Conservation (phyloP, 92 coral and sea anemone species). For the Parazoanthus darwini region DNA sequence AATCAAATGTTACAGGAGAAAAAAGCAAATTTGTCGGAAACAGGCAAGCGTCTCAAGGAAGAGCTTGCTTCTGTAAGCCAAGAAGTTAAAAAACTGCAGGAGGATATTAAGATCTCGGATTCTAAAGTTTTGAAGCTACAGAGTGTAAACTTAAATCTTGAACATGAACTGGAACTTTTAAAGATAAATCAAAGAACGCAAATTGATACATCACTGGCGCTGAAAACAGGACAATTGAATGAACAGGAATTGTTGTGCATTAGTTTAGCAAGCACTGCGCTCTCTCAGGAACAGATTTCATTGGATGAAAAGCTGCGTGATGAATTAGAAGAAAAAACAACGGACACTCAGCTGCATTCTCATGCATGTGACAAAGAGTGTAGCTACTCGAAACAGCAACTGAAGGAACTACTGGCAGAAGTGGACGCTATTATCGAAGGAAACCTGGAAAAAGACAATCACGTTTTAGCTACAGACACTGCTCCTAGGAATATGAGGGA, state of each 20-base stretch:
- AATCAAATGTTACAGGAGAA: not conserved
- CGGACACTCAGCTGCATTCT: not conserved
- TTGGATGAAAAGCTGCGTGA: not conserved
- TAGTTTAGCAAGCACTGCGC: not conserved
- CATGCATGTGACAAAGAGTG: not conserved
- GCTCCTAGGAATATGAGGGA: not conserved
- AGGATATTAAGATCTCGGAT: not conserved
- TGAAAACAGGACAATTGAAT: not conserved
- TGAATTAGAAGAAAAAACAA: not conserved
- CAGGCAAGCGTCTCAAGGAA: not conserved
- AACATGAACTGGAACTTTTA: not conserved
- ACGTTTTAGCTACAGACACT: not conserved
- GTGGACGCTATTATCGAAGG: slow-evolving; percentile 6
- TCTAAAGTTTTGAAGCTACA: not conserved
- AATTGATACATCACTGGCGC: not conserved
- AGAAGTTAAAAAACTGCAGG: not conserved
- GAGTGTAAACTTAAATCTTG: not conserved
- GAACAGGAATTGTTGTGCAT: not conserved
- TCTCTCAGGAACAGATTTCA: not conserved
- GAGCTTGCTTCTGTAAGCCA: slow-evolving; percentile 15
- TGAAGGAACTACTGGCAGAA: slow-evolving; percentile 1
- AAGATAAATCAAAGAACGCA: not conserved
- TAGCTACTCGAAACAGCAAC: slow-evolving; percentile 1
- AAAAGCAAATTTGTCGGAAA: not conserved
- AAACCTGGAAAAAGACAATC: not conserved